phyloP scores from a whole-genome alignment of 2,113 vertebrate species.

The Phrynosoma platyrhinos region DNA sequence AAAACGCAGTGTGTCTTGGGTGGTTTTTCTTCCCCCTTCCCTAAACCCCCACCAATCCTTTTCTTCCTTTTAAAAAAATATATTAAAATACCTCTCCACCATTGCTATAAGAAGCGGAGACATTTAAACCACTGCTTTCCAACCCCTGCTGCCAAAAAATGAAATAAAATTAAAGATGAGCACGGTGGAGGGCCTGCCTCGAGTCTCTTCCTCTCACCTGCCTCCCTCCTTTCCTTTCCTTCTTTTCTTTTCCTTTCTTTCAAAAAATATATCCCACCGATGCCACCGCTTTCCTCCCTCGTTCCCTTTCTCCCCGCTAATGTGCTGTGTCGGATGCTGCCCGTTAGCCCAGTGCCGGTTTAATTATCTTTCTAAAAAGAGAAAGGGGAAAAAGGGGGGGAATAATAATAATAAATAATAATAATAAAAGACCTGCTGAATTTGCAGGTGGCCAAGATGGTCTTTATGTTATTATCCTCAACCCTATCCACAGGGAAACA shows the following conservation, averaged over 20 bases:
- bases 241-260: not conserved
- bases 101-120: slow-evolving; percentile 83
- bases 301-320: slow-evolving; percentile 14
- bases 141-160: no score
- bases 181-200: not conserved
- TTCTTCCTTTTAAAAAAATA: not conserved
- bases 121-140: slow-evolving; percentile 76
- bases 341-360: not conserved
- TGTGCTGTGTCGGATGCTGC: not conserved
- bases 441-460: slow-evolving; percentile 24
- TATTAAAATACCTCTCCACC: slow-evolving; percentile 81
- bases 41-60: slow-evolving; percentile 8
- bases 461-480: slow-evolving; percentile 6
- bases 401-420: no score
- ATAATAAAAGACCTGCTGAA: not conserved
- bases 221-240: slow-evolving; percentile 6
- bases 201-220: slow-evolving; percentile 51
- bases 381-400: not conserved
- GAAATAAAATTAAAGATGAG: no score
- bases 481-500: slow-evolving; percentile 43
- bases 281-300: accelerated
- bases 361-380: not conserved
- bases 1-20: slow-evolving; percentile 79
- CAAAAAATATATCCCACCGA: not conserved
- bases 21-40: slow-evolving; percentile 41